Conservation (phyloP, 2,888 invertebrate genomes). For the Masnerella sp. region DNA sequence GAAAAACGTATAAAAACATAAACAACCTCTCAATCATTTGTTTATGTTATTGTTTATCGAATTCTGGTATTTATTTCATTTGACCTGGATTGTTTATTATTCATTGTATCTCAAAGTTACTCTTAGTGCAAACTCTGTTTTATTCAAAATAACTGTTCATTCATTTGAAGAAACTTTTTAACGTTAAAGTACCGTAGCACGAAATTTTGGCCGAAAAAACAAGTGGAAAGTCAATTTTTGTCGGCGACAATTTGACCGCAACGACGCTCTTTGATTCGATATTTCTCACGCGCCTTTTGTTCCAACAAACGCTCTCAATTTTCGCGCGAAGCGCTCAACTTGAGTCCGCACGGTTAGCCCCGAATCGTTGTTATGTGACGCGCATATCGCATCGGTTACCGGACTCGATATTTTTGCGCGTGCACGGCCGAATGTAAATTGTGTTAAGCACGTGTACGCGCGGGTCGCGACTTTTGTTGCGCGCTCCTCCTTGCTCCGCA, state of each 20-base stretch:
- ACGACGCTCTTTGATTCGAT: conserved; percentile 50
- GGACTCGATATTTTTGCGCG: conserved; percentile 34
- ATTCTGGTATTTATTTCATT: too few relatives aligned
- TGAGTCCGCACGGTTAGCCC: conserved; percentile 37
- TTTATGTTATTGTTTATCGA: too few relatives aligned
- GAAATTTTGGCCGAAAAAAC: conserved; percentile 11
- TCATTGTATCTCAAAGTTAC: too few relatives aligned
- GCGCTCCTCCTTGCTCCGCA: conserved; percentile 32
- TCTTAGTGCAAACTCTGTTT: too few relatives aligned
- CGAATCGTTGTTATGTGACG: conserved; percentile 42
- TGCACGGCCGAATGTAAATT: conserved; percentile 36
- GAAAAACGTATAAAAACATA: too few relatives aligned
- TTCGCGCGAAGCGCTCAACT: conserved; percentile 35
- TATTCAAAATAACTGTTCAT: too few relatives aligned
- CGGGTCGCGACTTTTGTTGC: conserved; percentile 35
- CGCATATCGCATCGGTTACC: conserved; percentile 49
- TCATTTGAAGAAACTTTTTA: too few relatives aligned
- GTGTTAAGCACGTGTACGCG: conserved; percentile 49
- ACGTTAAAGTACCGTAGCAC: too few relatives aligned
- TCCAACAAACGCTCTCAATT: conserved; percentile 47
- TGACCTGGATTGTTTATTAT: too few relatives aligned
- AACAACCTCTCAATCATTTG: too few relatives aligned
- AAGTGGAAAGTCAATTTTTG: conserved; percentile 35
- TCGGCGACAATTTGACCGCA: conserved; percentile 42
- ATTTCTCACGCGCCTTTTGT: conserved; percentile 50